Base-by-base conservation (phyloP, 2,888 invertebrate species). In the Xanthostigma xanthostigma region DNA sequence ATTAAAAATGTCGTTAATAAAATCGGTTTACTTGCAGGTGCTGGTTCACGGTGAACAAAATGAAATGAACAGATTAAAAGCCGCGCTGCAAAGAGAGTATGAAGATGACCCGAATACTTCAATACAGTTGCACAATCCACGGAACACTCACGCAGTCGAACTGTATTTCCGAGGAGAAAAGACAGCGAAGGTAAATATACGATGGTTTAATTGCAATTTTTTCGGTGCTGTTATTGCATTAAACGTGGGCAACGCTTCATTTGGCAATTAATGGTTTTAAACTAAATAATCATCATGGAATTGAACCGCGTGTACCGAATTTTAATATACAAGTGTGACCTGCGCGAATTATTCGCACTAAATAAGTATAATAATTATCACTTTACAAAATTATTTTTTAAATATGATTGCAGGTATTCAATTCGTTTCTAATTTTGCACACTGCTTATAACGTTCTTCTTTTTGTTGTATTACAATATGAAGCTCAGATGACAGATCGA, bases 21-120 rank as follows among this genome's bases (percentile, higher is more conserved):
- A 27, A 27, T 27, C 27, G 27, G 27, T 27, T 27, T 27, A 6
- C 3, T 27, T 27, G 27, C 27, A 27, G 85, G 80, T 94, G 41
- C 68, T 96, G 43, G 98, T 99, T 0, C 98, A 98, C 66, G 98
- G 98, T 0, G 98, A 98, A 64, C 91, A 91, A 69, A 98, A 97
- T 69, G 98, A 98, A 73, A 98, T 98, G 98, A 86, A 84, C 1
- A 79, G 98, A 0, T 71, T 99, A 49, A 94, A 95, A 68, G 87
- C 93, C 38, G 97, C 96, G 0, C 71, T 98, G 45, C 84, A 90
- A 60, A 74, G 97, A 12, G 95, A 97, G 64, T 94, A 94, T 62
- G 91, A 93, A 66, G 87, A 85, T 58, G 87, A 89, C 62, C 78
- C 82, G 2, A 78, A 72, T 51, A 81, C 87, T 2, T 78, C 79